Conservation (phyloP, 2,113 vertebrate genomes). For the Camelus bactrianus region DNA sequence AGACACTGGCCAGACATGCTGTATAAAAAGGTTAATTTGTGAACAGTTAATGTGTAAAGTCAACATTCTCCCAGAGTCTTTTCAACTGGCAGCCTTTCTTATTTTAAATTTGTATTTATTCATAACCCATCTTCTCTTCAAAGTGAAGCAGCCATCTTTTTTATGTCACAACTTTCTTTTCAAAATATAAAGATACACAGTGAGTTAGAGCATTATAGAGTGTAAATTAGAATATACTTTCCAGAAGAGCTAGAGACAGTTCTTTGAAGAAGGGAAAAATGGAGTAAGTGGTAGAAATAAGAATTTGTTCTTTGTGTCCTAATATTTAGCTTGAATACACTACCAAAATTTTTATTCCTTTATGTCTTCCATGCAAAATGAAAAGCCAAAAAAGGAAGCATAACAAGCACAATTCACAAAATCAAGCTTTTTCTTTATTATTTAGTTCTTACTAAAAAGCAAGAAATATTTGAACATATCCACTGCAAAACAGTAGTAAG, state of each 20-base stretch:
- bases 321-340: constrained; percentile 52
- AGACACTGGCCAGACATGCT: constrained; percentile 44
- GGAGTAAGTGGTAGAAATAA: constrained; percentile 1
- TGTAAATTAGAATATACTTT: constrained; percentile 48
- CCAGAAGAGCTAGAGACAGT: constrained; percentile 5
- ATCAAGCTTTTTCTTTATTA: constrained; percentile 4
- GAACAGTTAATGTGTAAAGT: constrained; percentile 59
- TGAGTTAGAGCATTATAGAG: neutral
- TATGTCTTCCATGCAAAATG: neutral
- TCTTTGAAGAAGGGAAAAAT: neutral
- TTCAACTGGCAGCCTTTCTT: constrained; percentile 4
- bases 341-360: constrained; percentile 19
- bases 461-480: neutral
- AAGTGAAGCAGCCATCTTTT: neutral
- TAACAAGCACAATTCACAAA: neutral
- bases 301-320: constrained; percentile 36
- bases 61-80: constrained; percentile 31
- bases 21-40: constrained; percentile 40
- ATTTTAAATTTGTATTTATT: constrained; percentile 56
- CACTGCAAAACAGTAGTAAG: constrained; percentile 12
- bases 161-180: constrained; percentile 49
- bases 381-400: constrained; percentile 18
- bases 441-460: neutral
- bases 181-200: constrained; percentile 35
- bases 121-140: neutral